Percentiles rank a stretch among this genome's conserved stretches.
Conservation (phyloP, 2,888 invertebrate genomes). For the Plutella xylostella region DNA sequence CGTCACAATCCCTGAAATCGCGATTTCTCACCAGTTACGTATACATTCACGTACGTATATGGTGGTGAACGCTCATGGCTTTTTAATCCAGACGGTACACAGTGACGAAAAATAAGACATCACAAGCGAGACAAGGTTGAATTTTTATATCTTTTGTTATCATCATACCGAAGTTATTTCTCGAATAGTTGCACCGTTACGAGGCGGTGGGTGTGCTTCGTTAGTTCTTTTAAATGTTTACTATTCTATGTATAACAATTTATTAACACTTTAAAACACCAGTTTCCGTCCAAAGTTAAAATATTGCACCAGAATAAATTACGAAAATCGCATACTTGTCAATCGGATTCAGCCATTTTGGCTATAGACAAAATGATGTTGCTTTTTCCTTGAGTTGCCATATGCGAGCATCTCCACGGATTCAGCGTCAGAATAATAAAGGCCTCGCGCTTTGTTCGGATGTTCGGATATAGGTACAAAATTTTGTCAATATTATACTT, state of each 20-base stretch:
- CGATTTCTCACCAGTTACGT: slow-evolving; percentile 50
- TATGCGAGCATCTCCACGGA: too few species aligned
- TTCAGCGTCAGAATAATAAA: too few species aligned
- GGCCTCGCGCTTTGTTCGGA: too few species aligned
- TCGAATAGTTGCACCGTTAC: slow-evolving; percentile 44
- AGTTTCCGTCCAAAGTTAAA: slow-evolving; percentile 8
- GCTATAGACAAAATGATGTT: slow-evolving; percentile 42
- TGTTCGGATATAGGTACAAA: too few species aligned
- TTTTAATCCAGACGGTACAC: slow-evolving; percentile 41
- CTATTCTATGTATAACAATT: not conserved
- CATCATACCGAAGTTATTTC: slow-evolving; percentile 55
- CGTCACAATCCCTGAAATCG: slow-evolving; percentile 63
- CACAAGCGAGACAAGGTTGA: slow-evolving; percentile 39
- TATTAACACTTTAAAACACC: not conserved
- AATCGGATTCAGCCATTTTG: slow-evolving; percentile 63
- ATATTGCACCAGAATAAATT: slow-evolving; percentile 55
- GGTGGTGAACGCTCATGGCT: slow-evolving; percentile 38
- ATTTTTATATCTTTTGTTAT: slow-evolving; percentile 69
- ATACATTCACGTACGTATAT: slow-evolving; percentile 36
- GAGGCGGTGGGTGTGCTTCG: slow-evolving; percentile 21
- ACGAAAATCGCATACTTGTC: slow-evolving; percentile 62
- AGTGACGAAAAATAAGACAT: slow-evolving; percentile 47
- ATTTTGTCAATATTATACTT: too few species aligned
- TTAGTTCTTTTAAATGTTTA: slow-evolving; percentile 4
- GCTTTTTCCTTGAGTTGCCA: too few species aligned